A percentile compares a stretch with the other conserved stretches of the same genome.
Evolutionary conservation across 1,140 invertebrate genomes (phyloP).

Genomic region (Rhagoletis zephyria): DNA sequence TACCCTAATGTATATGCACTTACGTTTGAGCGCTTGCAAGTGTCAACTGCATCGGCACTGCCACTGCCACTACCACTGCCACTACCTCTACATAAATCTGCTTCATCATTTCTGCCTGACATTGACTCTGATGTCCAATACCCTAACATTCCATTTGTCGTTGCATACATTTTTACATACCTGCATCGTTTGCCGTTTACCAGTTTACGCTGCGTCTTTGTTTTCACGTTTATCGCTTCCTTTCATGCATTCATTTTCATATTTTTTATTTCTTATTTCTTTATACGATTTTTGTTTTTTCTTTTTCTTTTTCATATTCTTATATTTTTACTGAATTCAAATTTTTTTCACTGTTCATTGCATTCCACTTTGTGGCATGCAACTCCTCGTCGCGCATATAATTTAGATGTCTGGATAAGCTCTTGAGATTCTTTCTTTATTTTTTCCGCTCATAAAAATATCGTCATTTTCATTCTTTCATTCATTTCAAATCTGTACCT

Average conservation of each 20-base stretch:
- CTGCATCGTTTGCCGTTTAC: background rate
- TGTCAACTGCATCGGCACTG: conserved; percentile 1
- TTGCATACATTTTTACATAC: background rate
- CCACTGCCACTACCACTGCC: background rate
- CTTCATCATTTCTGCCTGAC: background rate
- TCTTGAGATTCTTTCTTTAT: conserved; percentile 2
- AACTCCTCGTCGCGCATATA: conserved; percentile 35
- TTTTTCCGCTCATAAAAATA: conserved; percentile 49
- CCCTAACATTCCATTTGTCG: background rate
- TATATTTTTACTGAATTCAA: conserved; percentile 30
- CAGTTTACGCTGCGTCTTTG: background rate
- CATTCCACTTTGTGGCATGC: background rate
- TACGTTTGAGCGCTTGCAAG: background rate
- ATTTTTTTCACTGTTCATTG: conserved; percentile 29
- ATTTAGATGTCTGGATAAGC: conserved; percentile 46
- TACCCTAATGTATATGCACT: background rate
- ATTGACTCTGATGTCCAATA: background rate
- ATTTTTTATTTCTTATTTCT: background rate
- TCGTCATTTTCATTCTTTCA: conserved; percentile 44
- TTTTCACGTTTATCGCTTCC: conserved; percentile 19
- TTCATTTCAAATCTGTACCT: conserved; percentile 21
- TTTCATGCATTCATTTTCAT: conserved; percentile 19
- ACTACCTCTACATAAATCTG: background rate
- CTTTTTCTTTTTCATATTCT: conserved; percentile 6
- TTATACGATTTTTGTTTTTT: background rate